Evolutionary conservation across 35 echinoderm and acorn worm species (phyloP).

Genomic region (Apostichopus californicus): DNA sequence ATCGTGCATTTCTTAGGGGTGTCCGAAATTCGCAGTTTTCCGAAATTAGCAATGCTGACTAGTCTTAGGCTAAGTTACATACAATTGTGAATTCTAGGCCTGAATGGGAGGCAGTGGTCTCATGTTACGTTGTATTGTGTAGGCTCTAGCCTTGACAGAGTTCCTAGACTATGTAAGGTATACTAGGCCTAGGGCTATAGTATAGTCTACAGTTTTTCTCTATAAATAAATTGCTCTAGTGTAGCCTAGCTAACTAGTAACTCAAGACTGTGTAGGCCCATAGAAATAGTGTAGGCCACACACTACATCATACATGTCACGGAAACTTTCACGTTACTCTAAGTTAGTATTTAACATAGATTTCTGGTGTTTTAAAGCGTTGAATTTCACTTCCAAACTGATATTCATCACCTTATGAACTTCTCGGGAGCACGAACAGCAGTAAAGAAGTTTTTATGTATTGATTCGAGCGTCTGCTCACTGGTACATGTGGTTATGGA

Average conservation of each 20-base stretch:
- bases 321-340: not conserved
- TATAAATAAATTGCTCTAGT: not conserved
- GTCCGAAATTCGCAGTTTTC: no score
- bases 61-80: no score
- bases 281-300: not conserved
- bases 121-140: no score
- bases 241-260: not conserved
- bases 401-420: not conserved
- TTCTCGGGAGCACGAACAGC: slow-evolving; percentile 12
- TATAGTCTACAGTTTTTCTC: no score
- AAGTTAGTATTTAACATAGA: not conserved
- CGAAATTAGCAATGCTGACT: no score
- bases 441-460: not conserved
- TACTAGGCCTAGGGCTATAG: no score
- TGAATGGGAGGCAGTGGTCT: no score
- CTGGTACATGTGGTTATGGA: not conserved
- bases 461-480: not conserved
- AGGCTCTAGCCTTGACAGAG: no score
- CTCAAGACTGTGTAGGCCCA: not conserved
- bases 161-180: no score
- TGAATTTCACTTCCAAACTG: not conserved
- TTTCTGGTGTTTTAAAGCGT: not conserved
- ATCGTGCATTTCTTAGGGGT: no score
- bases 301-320: not conserved
- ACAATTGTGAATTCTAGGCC: no score